Percentiles rank a stretch among this genome's conserved stretches.
Conservation (phyloP, 2,888 invertebrate genomes). For the Mythimna vitellina region DNA sequence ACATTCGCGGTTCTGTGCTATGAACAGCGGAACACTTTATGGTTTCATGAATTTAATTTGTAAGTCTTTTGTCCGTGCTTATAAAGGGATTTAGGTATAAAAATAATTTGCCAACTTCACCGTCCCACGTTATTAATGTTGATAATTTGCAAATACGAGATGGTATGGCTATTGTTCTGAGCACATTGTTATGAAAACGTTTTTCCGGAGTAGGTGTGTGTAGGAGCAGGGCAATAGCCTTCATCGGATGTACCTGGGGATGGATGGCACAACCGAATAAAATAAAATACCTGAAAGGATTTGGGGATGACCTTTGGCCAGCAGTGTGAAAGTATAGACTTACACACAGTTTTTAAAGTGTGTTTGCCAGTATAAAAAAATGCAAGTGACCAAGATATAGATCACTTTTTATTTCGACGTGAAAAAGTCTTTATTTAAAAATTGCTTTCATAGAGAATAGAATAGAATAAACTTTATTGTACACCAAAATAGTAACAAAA, state of each 20-base stretch:
- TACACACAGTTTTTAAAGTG: too few relatives aligned
- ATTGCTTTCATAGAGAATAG: too few relatives aligned
- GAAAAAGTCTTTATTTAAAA: too few relatives aligned
- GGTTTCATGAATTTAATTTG: slow-evolving; percentile 66
- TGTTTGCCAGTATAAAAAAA: neutral
- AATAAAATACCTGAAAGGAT: too few relatives aligned
- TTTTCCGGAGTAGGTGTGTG: neutral
- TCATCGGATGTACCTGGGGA: too few relatives aligned
- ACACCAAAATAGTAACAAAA: too few relatives aligned
- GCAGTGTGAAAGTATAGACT: too few relatives aligned
- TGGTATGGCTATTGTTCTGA: slow-evolving; percentile 45
- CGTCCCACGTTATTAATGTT: slow-evolving; percentile 49
- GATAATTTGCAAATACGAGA: slow-evolving; percentile 55
- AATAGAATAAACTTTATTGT: too few relatives aligned
- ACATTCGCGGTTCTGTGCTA: slow-evolving; percentile 48
- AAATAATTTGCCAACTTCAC: slow-evolving; percentile 57
- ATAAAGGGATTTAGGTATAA: slow-evolving; percentile 56
- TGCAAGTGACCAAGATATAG: neutral
- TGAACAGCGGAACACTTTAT: slow-evolving; percentile 65
- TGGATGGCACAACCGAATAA: too few relatives aligned
- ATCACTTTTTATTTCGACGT: neutral
- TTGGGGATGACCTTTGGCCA: too few relatives aligned
- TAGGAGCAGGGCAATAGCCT: neutral
- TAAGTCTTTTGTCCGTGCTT: slow-evolving; percentile 57
- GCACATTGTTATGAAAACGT: slow-evolving; percentile 33